Percentiles rank a stretch among this genome's conserved stretches.
Evolutionary conservation across 2,888 invertebrate species (phyloP).

Genomic region (Acleris sparsana): DNA sequence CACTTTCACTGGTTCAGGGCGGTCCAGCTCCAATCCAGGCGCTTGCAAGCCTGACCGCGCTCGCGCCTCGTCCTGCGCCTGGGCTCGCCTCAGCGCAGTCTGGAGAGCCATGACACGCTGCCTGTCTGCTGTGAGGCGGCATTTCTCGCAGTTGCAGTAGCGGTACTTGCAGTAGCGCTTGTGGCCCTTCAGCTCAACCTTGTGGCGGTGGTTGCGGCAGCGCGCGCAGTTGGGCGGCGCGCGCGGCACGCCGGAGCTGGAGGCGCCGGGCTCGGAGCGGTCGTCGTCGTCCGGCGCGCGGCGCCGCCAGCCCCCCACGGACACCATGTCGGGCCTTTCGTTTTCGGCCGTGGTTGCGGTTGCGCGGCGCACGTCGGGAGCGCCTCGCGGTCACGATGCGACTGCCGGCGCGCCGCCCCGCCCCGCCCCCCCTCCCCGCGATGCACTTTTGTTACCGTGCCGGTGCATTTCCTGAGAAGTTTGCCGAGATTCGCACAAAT

Average conservation of each 20-base stretch:
- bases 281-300: slow-evolving; percentile 77
- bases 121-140: slow-evolving; percentile 92
- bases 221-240: slow-evolving; percentile 96
- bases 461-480: slow-evolving; percentile 60
- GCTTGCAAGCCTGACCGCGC: slow-evolving; percentile 72
- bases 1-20: slow-evolving; percentile 73
- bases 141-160: slow-evolving; percentile 93
- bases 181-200: slow-evolving; percentile 94
- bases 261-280: slow-evolving; percentile 76
- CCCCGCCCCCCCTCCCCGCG: slow-evolving; percentile 54
- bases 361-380: slow-evolving; percentile 82
- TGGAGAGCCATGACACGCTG: slow-evolving; percentile 95
- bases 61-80: slow-evolving; percentile 92
- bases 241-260: slow-evolving; percentile 86
- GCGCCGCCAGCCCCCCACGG: slow-evolving; percentile 77
- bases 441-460: slow-evolving; percentile 45
- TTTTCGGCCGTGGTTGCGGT: slow-evolving; percentile 7
- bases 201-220: slow-evolving; percentile 95
- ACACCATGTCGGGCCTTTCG: slow-evolving; percentile 69
- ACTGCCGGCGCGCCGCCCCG: slow-evolving; percentile 61
- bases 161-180: slow-evolving; percentile 95
- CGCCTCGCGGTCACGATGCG: slow-evolving; percentile 82
- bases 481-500: slow-evolving; percentile 17
- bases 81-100: slow-evolving; percentile 92
- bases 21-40: slow-evolving; percentile 72